Conservation (phyloP, 2,113 vertebrate species). For the Indicator maculatus region DNA sequence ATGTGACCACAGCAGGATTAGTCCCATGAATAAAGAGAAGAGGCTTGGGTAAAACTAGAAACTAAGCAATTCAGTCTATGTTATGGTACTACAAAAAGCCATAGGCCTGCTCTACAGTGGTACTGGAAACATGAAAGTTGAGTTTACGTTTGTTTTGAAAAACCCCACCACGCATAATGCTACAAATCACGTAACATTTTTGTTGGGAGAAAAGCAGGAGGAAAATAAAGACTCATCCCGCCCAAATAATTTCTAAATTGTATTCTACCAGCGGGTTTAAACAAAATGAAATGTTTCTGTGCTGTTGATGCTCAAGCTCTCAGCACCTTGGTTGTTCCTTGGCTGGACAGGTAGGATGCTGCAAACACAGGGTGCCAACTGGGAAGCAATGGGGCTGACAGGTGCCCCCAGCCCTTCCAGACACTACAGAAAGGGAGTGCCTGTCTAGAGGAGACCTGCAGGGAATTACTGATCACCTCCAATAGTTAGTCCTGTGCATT, state of each 20-base stretch:
- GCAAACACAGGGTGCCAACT: not conserved
- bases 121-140: not conserved
- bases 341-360: not conserved
- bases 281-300: not conserved
- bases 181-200: rapidly evolving
- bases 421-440: rapidly evolving
- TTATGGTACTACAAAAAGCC: not conserved
- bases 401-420: not conserved
- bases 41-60: not conserved
- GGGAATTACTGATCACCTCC: not conserved
- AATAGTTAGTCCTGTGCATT: not conserved
- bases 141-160: not conserved
- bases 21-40: not conserved
- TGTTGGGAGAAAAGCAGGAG: not conserved
- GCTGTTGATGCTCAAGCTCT: not conserved
- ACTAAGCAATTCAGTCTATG: not conserved
- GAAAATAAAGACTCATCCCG: not conserved
- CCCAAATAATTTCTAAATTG: not conserved
- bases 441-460: rapidly evolving
- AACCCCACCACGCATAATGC: rapidly evolving
- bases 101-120: not conserved
- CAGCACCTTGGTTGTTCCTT: not conserved
- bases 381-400: not conserved
- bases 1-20: not conserved
- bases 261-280: not conserved